Evolutionary conservation across 2,888 invertebrate genomes (phyloP).

Genomic region (Lithophane semibrunnea): DNA sequence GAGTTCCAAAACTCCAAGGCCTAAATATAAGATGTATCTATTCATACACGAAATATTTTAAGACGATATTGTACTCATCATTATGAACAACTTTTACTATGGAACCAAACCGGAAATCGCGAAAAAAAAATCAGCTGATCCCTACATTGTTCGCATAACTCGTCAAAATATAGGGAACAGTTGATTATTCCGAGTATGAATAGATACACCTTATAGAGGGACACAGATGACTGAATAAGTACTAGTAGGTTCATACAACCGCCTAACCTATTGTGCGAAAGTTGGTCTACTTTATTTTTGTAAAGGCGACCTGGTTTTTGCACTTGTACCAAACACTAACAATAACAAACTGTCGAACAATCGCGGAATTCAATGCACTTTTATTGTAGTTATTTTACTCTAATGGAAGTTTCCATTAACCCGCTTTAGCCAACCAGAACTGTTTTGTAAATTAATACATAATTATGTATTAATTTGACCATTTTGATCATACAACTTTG

Average conservation of each 20-base stretch:
- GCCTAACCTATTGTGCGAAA: neutral
- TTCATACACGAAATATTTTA: no score
- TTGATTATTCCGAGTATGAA: no score
- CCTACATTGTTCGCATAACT: no score
- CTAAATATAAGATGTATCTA: no score
- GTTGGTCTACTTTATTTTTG: slow-evolving; percentile 17
- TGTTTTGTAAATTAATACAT: neutral
- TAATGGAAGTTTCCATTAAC: slow-evolving; percentile 15
- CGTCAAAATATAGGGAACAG: no score
- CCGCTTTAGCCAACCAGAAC: neutral
- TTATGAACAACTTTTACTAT: no score
- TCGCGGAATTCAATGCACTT: slow-evolving; percentile 27
- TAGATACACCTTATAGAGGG: no score
- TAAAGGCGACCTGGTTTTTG: slow-evolving; percentile 9
- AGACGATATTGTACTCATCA: no score
- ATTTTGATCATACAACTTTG: neutral
- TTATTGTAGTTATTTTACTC: neutral
- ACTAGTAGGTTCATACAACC: neutral
- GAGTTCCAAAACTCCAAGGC: no score
- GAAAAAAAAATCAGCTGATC: no score
- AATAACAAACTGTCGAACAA: slow-evolving; percentile 32
- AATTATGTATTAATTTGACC: neutral
- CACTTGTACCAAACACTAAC: neutral
- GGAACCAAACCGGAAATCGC: no score
- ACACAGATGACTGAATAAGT: neutral